Evolutionary conservation across 2,888 invertebrate species (phyloP).

Genomic region (Bimastos eiseni): DNA sequence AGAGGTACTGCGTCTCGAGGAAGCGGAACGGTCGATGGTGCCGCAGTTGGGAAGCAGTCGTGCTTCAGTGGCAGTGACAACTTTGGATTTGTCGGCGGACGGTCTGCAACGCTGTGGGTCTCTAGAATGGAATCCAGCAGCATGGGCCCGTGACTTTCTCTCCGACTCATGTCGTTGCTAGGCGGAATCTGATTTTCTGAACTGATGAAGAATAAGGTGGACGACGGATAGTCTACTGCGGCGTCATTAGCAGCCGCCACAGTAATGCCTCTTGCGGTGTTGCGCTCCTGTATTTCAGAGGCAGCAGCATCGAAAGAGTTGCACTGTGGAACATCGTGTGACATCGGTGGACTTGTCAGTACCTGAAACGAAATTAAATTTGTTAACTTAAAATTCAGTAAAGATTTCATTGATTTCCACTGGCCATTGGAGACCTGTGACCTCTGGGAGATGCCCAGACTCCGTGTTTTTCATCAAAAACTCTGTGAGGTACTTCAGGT

Average conservation of each 20-base stretch:
- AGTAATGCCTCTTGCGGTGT: not conserved
- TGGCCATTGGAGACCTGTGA: too few species aligned
- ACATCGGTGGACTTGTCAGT: not conserved
- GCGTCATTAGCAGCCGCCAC: not conserved
- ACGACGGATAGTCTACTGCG: not conserved
- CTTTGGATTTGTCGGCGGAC: not conserved
- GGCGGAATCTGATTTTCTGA: not conserved
- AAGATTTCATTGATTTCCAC: not conserved
- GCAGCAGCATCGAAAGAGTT: not conserved
- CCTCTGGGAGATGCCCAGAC: too few species aligned
- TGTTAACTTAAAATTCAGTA: not conserved
- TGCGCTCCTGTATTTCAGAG: not conserved
- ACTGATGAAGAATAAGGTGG: not conserved
- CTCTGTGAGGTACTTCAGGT: too few species aligned
- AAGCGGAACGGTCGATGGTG: constrained; percentile 67
- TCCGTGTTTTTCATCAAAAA: too few species aligned
- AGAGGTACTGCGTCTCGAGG: constrained; percentile 73
- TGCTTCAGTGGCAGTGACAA: not conserved
- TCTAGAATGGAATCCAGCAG: not conserved
- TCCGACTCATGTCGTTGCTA: not conserved
- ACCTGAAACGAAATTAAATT: not conserved
- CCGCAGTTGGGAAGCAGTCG: not conserved
- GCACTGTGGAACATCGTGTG: not conserved
- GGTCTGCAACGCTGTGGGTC: not conserved
- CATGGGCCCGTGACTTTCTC: not conserved